Evolutionary conservation across 2,888 invertebrate genomes (phyloP), one percentile per base, ranked within the genome.

Genomic region (Fabriciana adippe): DNA sequence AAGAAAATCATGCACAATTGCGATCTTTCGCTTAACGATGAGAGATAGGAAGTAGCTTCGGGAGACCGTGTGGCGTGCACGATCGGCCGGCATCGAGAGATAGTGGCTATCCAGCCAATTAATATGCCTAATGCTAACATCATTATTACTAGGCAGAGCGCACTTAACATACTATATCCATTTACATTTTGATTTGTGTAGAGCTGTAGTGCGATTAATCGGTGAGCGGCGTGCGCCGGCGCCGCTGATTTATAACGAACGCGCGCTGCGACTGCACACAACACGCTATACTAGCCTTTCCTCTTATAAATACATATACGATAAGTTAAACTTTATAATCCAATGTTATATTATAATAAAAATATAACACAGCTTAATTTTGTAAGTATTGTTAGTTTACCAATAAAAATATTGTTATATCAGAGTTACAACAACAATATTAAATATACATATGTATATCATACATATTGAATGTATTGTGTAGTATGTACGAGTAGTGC

Each of bases 51-150:
- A 81, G 81, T 74, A 73, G 75, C 77, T 78, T 77, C 76, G 73
- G 75, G 76, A 80, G 73, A 74, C 76, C 74, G 76, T 79, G 81
- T 81, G 77, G 86, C 85, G 82, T 83, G 83, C 83, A 80, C 82
- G 81, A 85, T 81, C 80, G 71, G 80, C 83, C 81, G 79, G 80
- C 76, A 78, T 78, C 78, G 75, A 84, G 83, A 88, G 90, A 91
- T 90, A 89, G 87, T 87, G 84, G 84, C 85, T 86, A 89, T 89
- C 87, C 85, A 81, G 81, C 84, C 91, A 91, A 92, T 92, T 92
- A 92, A 92, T 92, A 92, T 90, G 89, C 89, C 91, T 92, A 92
- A 92, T 92, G 92, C 92, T 91, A 92, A 92, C 92, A 92, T 92
- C 92, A 92, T 92, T 92, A 92, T 92, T 92, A 92, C 90, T 85